Evolutionary conservation across 2,113 vertebrate genomes (phyloP).

Genomic region (Mohoua ochrocephala): DNA sequence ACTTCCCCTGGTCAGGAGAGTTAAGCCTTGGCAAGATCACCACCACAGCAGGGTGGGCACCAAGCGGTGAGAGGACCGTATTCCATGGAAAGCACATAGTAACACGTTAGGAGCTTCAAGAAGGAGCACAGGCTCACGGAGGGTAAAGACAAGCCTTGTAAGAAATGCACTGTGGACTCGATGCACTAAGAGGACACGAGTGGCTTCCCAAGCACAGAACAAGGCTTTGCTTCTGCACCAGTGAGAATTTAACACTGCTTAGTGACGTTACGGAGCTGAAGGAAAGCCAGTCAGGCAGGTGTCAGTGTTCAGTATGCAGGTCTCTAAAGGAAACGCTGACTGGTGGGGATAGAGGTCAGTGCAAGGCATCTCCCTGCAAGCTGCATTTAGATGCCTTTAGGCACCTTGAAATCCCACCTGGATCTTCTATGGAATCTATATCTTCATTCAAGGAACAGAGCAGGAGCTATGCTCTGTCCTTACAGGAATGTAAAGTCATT

Average conservation of each 20-base stretch:
- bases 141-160: neutral
- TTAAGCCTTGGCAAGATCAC: neutral
- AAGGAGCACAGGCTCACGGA: neutral
- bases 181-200: neutral
- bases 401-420: neutral
- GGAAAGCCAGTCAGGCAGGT: neutral
- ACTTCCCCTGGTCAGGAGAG: neutral
- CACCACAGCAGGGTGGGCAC: neutral
- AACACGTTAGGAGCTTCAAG: fast-evolving
- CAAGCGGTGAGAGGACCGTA: neutral
- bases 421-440: neutral
- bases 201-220: neutral
- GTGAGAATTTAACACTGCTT: neutral
- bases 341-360: neutral
- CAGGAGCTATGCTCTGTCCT: neutral
- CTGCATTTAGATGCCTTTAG: neutral
- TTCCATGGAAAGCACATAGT: fast-evolving
- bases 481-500: neutral
- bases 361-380: neutral
- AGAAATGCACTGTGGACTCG: fast-evolving
- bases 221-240: neutral
- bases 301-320: neutral
- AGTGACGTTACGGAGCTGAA: neutral
- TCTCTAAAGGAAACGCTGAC: neutral
- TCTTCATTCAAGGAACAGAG: neutral